phyloP scores from a whole-genome alignment of 2,113 vertebrate genomes.

The Gopherus flavomarginatus region DNA sequence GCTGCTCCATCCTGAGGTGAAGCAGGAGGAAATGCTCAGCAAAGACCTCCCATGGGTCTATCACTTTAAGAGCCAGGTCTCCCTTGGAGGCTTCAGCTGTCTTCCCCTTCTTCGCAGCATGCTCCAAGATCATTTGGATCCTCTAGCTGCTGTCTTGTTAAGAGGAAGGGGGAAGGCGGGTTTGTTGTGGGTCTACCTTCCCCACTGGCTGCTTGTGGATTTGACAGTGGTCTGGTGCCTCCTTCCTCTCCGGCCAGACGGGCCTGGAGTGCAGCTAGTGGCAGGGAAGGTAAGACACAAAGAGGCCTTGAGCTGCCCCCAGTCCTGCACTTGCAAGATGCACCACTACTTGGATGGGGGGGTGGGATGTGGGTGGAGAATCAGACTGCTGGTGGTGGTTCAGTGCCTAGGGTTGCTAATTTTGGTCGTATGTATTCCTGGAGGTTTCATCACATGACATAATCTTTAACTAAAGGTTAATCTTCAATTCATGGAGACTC shows the following conservation, averaged over 20 bases:
- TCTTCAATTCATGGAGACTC: too few relatives aligned
- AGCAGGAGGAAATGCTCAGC: too few relatives aligned
- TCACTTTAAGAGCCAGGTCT: not conserved
- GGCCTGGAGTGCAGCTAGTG: not conserved
- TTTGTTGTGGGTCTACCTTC: not conserved
- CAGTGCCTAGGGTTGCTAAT: not conserved
- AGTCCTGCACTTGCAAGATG: not conserved
- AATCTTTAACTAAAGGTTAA: too few relatives aligned
- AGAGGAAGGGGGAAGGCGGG: not conserved
- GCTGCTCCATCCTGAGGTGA: too few relatives aligned
- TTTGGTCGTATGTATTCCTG: too few relatives aligned
- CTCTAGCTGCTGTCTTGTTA: not conserved
- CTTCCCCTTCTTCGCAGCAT: not conserved
- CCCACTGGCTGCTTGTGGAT: not conserved
- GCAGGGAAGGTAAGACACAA: not conserved
- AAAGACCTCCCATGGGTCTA: too few relatives aligned
- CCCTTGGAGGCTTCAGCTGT: not conserved
- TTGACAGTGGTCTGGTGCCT: not conserved
- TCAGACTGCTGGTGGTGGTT: not conserved
- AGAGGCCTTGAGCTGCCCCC: not conserved
- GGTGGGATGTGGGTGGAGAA: not conserved
- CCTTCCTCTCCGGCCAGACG: not conserved
- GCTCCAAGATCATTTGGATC: not conserved
- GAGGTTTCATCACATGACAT: too few relatives aligned
- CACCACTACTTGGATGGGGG: not conserved